These are phyloP conservation scores for Cacatua alba DNA, from an alignment of 2,113 vertebrate genomes.

Conservation along the genomic window DNA sequence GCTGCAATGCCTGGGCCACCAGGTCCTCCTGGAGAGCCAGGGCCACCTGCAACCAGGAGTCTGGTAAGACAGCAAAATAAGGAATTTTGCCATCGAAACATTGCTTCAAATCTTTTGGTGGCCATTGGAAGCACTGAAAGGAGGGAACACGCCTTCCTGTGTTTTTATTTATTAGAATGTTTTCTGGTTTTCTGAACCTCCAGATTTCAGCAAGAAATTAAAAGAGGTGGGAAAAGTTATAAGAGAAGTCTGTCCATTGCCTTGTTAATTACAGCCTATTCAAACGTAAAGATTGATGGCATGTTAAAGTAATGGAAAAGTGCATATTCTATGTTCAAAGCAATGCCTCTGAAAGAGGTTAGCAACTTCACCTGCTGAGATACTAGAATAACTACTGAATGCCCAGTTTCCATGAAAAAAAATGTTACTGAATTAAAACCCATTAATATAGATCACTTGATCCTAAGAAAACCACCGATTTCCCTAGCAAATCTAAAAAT, in stretches of 20 bases:
- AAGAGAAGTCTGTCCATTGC: not conserved
- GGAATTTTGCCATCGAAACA: not conserved
- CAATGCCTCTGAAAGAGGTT: not conserved
- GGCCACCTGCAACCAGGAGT: slow-evolving; percentile 78
- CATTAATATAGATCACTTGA: not conserved
- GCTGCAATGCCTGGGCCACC: slow-evolving; percentile 84
- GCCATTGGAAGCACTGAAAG: not conserved
- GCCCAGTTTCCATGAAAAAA: not conserved
- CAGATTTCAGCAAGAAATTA: not conserved
- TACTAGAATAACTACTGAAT: not conserved
- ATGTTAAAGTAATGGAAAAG: not conserved
- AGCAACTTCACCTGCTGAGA: not conserved
- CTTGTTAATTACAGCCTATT: not conserved
- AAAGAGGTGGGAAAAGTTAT: not conserved
- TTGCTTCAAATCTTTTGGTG: not conserved
- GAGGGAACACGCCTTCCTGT: not conserved
- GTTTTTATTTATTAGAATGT: not conserved
- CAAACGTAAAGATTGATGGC: not conserved
- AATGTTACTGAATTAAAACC: not conserved
- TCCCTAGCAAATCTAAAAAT: not conserved
- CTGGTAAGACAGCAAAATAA: slow-evolving; percentile 75
- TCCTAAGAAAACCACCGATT: not conserved
- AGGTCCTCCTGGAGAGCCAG: slow-evolving; percentile 88
- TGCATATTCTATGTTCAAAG: not conserved
- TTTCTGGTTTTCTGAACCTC: not conserved